Conservation (phyloP, 2,113 vertebrate species). For the Otus sunia region DNA sequence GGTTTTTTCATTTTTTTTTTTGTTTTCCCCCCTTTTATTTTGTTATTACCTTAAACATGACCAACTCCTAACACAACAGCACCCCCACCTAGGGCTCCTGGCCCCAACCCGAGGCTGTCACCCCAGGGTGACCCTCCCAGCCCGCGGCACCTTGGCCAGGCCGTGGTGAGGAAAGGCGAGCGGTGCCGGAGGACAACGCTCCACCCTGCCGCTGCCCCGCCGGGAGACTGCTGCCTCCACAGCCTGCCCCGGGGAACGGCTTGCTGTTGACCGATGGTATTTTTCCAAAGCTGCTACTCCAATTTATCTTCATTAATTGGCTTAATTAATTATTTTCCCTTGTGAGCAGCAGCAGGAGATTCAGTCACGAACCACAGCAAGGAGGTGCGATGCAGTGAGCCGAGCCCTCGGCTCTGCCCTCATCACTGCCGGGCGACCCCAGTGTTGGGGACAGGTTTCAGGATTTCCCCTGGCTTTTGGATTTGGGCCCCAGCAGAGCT, state of each 20-base stretch:
- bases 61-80: not conserved
- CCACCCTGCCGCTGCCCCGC: rapidly evolving
- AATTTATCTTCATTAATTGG: conserved; percentile 35
- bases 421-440: rapidly evolving
- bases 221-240: rapidly evolving
- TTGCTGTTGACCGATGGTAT: not conserved
- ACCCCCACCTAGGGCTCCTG: not conserved
- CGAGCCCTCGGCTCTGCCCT: rapidly evolving
- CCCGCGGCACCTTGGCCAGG: too few species aligned
- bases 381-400: not conserved
- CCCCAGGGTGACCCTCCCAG: not conserved
- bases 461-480: not conserved
- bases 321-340: conserved; percentile 17
- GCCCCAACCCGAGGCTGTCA: not conserved
- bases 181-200: not conserved
- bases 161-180: not conserved
- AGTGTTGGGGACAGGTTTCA: rapidly evolving
- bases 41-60: not conserved
- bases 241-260: not conserved
- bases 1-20: too few species aligned
- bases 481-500: not conserved
- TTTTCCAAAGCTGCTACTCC: conserved; percentile 21
- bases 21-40: not conserved
- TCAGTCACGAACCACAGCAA: not conserved
- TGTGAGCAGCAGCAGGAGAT: not conserved